Evolutionary conservation across 1,140 invertebrate genomes (phyloP).

Genomic region (Triops longicaudatus): DNA sequence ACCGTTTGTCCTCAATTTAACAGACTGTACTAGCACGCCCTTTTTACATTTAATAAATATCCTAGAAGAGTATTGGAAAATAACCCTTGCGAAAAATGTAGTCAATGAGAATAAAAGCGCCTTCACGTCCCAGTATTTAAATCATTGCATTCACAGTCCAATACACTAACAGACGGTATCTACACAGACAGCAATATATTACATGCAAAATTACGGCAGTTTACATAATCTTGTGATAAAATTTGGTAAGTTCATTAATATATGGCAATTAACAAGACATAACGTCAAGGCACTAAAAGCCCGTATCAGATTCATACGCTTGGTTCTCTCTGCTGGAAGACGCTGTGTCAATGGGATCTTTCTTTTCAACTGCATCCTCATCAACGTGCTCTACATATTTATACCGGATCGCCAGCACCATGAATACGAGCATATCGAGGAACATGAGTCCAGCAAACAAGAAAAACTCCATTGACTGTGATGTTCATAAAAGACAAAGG

Average conservation of each 20-base stretch:
- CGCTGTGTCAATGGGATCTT: constrained; percentile 17
- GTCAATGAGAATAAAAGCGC: too few species aligned
- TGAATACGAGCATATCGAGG: constrained; percentile 70
- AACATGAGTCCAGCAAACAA: constrained; percentile 79
- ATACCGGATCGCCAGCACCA: constrained; percentile 55
- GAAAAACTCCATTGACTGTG: constrained; percentile 75
- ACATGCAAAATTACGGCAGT: too few species aligned
- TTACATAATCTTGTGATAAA: neutral
- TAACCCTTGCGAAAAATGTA: too few species aligned
- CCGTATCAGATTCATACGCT: neutral
- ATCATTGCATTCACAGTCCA: too few species aligned
- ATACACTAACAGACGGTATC: too few species aligned
- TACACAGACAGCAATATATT: too few species aligned
- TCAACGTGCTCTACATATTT: constrained; percentile 36
- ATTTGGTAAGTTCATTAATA: neutral
- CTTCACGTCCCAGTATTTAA: too few species aligned
- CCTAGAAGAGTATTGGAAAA: too few species aligned
- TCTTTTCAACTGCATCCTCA: constrained; percentile 28
- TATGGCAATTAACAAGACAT: neutral
- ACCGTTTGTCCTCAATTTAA: too few species aligned
- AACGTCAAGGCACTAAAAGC: neutral
- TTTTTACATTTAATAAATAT: too few species aligned
- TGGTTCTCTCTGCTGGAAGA: constrained; percentile 5
- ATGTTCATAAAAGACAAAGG: constrained; percentile 35
- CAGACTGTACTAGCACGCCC: too few species aligned